Conservation (phyloP, 1,140 invertebrate species). For the Musca vetustissima region DNA sequence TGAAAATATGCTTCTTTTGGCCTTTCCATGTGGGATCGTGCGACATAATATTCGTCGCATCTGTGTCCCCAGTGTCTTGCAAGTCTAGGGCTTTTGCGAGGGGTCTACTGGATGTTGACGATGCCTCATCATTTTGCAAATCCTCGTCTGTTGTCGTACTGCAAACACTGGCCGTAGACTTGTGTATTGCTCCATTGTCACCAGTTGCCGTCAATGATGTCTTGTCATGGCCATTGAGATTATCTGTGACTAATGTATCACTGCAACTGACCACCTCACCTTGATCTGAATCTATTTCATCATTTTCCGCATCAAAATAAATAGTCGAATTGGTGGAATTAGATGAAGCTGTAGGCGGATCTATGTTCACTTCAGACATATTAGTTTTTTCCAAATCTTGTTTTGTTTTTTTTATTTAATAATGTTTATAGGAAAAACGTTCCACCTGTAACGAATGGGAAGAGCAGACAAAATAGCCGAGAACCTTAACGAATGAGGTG, state of each 20-base stretch:
- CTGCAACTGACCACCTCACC: too few species aligned
- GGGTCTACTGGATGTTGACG: not conserved
- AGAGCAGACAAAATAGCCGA: too few species aligned
- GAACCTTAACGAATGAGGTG: too few species aligned
- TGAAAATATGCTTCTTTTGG: slow-evolving; percentile 90
- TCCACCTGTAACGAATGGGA: too few species aligned
- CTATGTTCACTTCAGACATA: slow-evolving; percentile 29
- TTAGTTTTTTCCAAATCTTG: not conserved
- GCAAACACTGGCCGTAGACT: slow-evolving; percentile 13
- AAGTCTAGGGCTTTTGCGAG: not conserved
- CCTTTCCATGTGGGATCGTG: slow-evolving; percentile 72
- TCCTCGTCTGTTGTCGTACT: slow-evolving; percentile 15
- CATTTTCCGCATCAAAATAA: slow-evolving; percentile 44
- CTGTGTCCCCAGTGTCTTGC: slow-evolving; percentile 56
- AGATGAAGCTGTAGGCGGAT: slow-evolving; percentile 40
- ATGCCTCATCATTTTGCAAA: not conserved
- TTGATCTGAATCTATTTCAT: slow-evolving; percentile 26
- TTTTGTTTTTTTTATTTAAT: slow-evolving; percentile 21
- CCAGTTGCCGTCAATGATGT: not conserved
- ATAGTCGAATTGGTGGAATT: slow-evolving; percentile 39
- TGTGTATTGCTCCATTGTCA: slow-evolving; percentile 13
- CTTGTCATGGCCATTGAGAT: not conserved
- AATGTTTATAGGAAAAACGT: too few species aligned
- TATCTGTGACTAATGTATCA: too few species aligned
- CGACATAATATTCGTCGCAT: not conserved